Base-by-base conservation (phyloP, 2,888 invertebrate genomes). In the Brenthis ino region DNA sequence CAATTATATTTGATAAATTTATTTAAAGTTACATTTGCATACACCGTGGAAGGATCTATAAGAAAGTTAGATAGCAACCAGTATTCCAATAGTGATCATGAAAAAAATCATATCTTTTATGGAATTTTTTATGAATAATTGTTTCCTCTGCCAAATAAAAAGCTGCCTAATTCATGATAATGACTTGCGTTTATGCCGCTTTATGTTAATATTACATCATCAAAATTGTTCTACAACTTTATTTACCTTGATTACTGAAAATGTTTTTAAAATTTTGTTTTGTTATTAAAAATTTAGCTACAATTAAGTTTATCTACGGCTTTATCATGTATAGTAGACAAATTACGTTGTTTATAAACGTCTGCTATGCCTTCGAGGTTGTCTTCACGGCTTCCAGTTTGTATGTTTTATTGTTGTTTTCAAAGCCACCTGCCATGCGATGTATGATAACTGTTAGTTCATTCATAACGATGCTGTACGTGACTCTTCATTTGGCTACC, bases 1-100 rank as follows among this genome's bases (percentile, higher is more conserved):
- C 92, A 92, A 90, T 91, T 90, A 91, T 91, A 91, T 91, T 91
- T 91, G 88, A 91, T 90, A 90, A 90, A 89, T 91, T 87, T 89
- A 90, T 91, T 89, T 90, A 87, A 84, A 87, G 82, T 80, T 74
- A 76, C 83, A 89, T 91, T 91, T 86, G 87, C 90, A 91, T 91
- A 87, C 77, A 77, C 85, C 82, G 85, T 86, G 86, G 88, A 90
- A 89, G 86, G 86, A 80, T 82, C 83, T 81, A 75, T 80, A 82
- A 82, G 86, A 88, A 88, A 89, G 86, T 85, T 81, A 71, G 75
- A 65, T 74, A 71, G 70, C 74, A 69, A 73, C 70, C 65, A 48
- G 64, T 72, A 61, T 64, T 72, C 64, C 70, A 61, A 74, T 72
- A 69, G 74, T 28, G 37, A 50, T 28, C 20, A 50, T 67, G 51